Conservation (phyloP, 2,797 vertebrate genomes). For the Petrocephalus schoutedeni region DNA sequence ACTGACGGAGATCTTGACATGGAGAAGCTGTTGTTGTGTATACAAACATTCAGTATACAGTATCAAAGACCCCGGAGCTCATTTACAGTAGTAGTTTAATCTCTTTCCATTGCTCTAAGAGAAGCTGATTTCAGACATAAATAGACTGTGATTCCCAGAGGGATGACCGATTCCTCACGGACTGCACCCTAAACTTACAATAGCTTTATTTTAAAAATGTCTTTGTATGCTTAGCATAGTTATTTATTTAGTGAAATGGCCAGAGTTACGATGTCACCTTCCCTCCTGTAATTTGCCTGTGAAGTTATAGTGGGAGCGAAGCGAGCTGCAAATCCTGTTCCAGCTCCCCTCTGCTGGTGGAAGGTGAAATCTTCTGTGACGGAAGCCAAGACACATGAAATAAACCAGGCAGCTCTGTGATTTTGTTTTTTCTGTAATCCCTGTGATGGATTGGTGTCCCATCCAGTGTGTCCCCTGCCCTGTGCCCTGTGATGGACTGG, state of each 20-base stretch:
- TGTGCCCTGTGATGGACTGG: no score
- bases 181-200: slow-evolving; percentile 16
- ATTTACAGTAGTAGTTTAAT: neutral
- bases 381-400: neutral
- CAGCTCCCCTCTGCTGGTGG: slow-evolving; percentile 15
- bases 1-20: neutral
- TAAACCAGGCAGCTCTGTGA: neutral
- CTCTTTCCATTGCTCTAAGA: neutral
- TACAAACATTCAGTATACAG: neutral
- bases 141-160: neutral
- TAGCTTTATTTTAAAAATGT: neutral
- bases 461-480: neutral
- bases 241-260: slow-evolving; percentile 22
- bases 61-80: neutral
- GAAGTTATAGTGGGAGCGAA: slow-evolving; percentile 1
- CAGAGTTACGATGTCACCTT: neutral
- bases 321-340: neutral
- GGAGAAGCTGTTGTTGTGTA: neutral
- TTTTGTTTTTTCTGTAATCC: neutral
- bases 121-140: neutral
- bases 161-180: neutral
- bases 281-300: neutral
- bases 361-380: neutral
- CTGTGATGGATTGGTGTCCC: neutral
- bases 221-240: neutral